Percentiles rank a stretch among this genome's conserved stretches.
phyloP scores from a whole-genome alignment of 1,140 invertebrate species.

The Brachionus manjavacas region DNA sequence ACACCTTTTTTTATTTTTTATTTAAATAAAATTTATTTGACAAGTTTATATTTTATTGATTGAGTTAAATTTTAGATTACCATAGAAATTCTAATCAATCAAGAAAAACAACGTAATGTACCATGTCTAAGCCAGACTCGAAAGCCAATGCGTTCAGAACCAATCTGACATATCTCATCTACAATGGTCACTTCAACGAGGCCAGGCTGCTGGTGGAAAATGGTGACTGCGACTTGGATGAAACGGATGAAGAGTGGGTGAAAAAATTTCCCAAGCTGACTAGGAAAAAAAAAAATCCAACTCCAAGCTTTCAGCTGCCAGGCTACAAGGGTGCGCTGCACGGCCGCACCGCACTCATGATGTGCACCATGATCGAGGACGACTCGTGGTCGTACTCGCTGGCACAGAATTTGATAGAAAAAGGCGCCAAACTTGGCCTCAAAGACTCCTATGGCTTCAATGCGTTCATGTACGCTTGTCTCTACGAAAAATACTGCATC shows the following conservation, averaged over 20 bases:
- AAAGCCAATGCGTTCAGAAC: neutral
- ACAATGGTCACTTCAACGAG: neutral
- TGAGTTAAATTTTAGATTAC: neutral
- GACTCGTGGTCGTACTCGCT: constrained; percentile 49
- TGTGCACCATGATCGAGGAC: constrained; percentile 50
- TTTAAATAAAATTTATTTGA: neutral
- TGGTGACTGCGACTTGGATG: neutral
- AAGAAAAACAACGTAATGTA: neutral
- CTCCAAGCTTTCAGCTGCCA: neutral
- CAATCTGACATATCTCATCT: neutral
- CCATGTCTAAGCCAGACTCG: neutral
- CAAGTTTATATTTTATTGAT: neutral
- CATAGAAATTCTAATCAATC: neutral
- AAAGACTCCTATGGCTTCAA: constrained; percentile 49
- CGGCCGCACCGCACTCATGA: constrained; percentile 49
- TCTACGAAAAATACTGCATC: constrained; percentile 47
- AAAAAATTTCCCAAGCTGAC: neutral
- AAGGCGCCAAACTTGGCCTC: constrained; percentile 47
- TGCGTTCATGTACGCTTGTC: constrained; percentile 51
- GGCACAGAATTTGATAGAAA: constrained; percentile 50
- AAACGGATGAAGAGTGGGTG: constrained; percentile 14
- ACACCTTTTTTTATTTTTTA: neutral
- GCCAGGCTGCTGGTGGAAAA: neutral
- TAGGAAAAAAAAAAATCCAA: neutral
- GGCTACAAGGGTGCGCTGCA: neutral